Evolutionary conservation across 1,140 invertebrate species (phyloP).

Genomic region (Nomia melanderi): DNA sequence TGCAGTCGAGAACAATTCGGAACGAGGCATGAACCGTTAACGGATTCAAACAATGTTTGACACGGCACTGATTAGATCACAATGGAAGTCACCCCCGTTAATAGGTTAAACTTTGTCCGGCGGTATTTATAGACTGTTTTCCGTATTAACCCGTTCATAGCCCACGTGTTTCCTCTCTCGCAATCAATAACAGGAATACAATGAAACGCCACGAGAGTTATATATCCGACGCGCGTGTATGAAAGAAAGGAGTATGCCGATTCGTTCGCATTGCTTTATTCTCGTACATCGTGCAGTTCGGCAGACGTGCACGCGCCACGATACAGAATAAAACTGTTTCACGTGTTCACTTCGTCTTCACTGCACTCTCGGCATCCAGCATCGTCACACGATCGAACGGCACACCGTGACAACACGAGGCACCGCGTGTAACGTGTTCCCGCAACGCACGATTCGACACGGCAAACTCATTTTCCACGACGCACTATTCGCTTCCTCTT

Average conservation of each 20-base stretch:
- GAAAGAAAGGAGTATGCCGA: background rate
- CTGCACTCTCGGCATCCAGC: no score
- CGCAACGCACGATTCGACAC: background rate
- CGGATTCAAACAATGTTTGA: no score
- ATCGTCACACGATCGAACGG: background rate
- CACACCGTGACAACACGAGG: no score
- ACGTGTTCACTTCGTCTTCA: background rate
- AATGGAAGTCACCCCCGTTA: background rate
- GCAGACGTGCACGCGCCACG: background rate
- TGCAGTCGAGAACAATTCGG: no score
- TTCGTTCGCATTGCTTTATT: background rate
- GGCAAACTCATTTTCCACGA: constrained; percentile 1
- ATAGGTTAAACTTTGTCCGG: background rate
- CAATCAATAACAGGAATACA: constrained; percentile 31
- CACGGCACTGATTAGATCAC: no score
- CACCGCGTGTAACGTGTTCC: no score
- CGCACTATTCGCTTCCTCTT: background rate
- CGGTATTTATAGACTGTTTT: background rate
- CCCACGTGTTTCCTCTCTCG: background rate
- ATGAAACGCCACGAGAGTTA: constrained; percentile 2
- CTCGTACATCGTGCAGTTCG: background rate
- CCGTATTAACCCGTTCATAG: background rate
- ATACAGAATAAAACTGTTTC: background rate
- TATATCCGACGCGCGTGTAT: background rate
- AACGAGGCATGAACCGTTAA: no score